Evolutionary conservation across 1,140 invertebrate genomes (phyloP).

Genomic region (Dysdera silvatica): DNA sequence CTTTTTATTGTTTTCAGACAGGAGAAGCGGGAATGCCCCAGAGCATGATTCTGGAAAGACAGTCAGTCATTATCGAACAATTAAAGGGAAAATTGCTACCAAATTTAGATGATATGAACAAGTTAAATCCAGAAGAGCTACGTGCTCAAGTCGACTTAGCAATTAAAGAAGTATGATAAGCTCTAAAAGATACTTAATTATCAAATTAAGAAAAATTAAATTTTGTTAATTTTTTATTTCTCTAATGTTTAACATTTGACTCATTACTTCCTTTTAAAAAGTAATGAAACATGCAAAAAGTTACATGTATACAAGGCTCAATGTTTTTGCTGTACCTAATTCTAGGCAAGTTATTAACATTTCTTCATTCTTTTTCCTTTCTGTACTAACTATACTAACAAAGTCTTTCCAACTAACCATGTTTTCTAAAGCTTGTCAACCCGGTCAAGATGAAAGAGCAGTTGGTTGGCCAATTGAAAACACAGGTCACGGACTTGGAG

Average conservation of each 20-base stretch:
- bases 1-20: conserved; percentile 45
- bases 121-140: conserved; percentile 63
- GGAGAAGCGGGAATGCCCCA: conserved; percentile 71
- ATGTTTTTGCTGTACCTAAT: no score
- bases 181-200: background rate
- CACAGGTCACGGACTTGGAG: conserved; percentile 93
- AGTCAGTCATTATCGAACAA: conserved; percentile 77
- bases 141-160: conserved; percentile 66
- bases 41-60: conserved; percentile 72
- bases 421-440: conserved; percentile 69
- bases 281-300: no score
- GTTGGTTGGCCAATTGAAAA: conserved; percentile 86
- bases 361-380: background rate
- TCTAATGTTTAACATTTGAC: no score
- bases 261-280: no score
- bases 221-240: no score
- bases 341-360: no score
- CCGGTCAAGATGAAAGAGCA: conserved; percentile 94
- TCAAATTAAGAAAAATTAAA: background rate
- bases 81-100: conserved; percentile 66
- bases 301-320: no score
- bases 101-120: conserved; percentile 65
- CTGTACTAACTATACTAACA: conserved; percentile 9
- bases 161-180: conserved; percentile 54
- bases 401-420: conserved; percentile 8